A percentile compares a stretch with the other conserved stretches of the same genome.
phyloP scores from a whole-genome alignment of 1,140 invertebrate species.

The Oncopeltus fasciatus region DNA sequence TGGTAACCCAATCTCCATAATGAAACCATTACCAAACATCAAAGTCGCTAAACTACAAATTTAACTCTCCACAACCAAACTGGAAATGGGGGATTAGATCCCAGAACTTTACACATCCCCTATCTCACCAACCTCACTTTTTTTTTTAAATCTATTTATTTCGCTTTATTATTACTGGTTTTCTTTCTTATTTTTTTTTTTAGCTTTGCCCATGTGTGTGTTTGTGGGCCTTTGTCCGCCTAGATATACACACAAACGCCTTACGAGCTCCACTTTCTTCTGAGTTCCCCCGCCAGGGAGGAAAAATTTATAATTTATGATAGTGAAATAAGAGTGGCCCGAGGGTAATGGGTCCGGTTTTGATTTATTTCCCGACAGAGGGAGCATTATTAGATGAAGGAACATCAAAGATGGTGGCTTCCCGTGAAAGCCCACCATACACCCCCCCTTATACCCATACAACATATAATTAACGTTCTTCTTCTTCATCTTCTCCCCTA shows the following conservation, averaged over 20 bases:
- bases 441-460: background rate
- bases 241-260: too few relatives aligned
- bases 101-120: background rate
- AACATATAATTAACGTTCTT: too few relatives aligned
- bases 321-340: background rate
- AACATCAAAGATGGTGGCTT: background rate
- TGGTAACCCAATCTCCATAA: background rate
- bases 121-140: background rate
- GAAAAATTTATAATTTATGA: slow-evolving; percentile 8
- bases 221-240: too few relatives aligned
- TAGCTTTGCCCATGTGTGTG: background rate
- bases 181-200: background rate
- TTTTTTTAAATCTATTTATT: background rate
- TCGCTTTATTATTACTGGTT: background rate
- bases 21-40: slow-evolving; percentile 9
- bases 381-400: slow-evolving; percentile 1
- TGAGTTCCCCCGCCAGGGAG: background rate
- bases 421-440: background rate
- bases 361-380: background rate
- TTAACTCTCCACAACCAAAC: background rate
- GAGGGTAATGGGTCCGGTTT: background rate
- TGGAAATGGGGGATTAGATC: background rate
- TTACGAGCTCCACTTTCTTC: background rate
- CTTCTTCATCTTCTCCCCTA: too few relatives aligned
- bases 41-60: slow-evolving; percentile 3